Evolutionary conservation across 1,140 invertebrate species (phyloP).

Genomic region (Heliconius nattereri): DNA sequence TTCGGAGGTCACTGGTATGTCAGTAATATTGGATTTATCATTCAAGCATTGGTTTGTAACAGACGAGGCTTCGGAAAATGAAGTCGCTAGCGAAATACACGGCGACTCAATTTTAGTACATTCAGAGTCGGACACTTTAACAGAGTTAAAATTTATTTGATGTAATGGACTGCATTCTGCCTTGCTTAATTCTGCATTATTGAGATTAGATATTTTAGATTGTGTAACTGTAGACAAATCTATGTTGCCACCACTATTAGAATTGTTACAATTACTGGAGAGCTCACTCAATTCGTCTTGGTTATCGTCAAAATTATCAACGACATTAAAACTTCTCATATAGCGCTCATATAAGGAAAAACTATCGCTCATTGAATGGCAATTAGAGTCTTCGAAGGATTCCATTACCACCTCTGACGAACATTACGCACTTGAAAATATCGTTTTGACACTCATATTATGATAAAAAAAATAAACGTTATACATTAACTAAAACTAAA

Average conservation of each 20-base stretch:
- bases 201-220: constrained; percentile 47
- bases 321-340: constrained; percentile 75
- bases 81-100: constrained; percentile 49
- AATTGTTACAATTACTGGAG: constrained; percentile 54
- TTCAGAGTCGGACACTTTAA: constrained; percentile 54
- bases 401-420: constrained; percentile 59
- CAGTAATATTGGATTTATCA: constrained; percentile 60
- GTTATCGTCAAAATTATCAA: constrained; percentile 55
- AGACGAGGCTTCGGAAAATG: constrained; percentile 57
- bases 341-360: constrained; percentile 74
- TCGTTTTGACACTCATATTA: background rate
- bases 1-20: constrained; percentile 61
- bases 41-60: constrained; percentile 55
- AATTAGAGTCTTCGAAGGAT: constrained; percentile 73
- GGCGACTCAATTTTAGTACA: constrained; percentile 54
- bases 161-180: constrained; percentile 49
- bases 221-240: constrained; percentile 59
- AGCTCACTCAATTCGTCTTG: constrained; percentile 42
- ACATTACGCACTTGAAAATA: background rate
- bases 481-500: background rate
- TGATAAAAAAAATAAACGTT: background rate
- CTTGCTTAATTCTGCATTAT: constrained; percentile 53
- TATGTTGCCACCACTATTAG: constrained; percentile 64
- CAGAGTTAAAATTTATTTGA: constrained; percentile 45
- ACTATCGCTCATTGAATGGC: constrained; percentile 70